phyloP scores from a whole-genome alignment of 2,797 vertebrate species.

The Rallus crepitans region DNA sequence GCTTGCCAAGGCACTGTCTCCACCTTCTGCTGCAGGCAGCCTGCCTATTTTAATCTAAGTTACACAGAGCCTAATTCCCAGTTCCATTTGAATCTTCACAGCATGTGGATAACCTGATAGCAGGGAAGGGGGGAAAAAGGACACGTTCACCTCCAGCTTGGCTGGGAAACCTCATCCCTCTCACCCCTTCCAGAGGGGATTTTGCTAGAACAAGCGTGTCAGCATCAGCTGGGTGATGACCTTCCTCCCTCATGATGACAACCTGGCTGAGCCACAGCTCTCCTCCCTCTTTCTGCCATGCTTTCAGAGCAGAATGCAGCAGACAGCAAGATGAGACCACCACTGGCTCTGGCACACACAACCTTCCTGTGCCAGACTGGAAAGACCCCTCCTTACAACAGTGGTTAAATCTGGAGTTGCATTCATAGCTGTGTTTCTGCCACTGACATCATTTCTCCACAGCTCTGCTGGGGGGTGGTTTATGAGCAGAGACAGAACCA shows the following conservation, averaged over 20 bases:
- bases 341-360: accelerated
- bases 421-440: background rate
- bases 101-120: background rate
- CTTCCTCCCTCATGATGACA: background rate
- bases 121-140: accelerated
- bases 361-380: background rate
- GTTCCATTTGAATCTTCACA: background rate
- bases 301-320: accelerated
- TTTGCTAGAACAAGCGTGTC: background rate
- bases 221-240: accelerated
- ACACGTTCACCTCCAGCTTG: background rate
- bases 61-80: background rate
- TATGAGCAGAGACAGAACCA: background rate
- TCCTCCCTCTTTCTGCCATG: background rate
- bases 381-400: background rate
- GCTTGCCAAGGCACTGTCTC: background rate
- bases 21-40: background rate
- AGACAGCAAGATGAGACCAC: background rate
- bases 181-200: background rate
- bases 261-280: background rate
- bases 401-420: background rate
- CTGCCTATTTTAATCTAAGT: background rate
- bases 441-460: background rate
- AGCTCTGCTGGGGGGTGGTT: background rate
- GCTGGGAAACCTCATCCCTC: background rate